Base-by-base conservation (phyloP, 2,113 vertebrate genomes). In the Nycticryphes semicollaris region DNA sequence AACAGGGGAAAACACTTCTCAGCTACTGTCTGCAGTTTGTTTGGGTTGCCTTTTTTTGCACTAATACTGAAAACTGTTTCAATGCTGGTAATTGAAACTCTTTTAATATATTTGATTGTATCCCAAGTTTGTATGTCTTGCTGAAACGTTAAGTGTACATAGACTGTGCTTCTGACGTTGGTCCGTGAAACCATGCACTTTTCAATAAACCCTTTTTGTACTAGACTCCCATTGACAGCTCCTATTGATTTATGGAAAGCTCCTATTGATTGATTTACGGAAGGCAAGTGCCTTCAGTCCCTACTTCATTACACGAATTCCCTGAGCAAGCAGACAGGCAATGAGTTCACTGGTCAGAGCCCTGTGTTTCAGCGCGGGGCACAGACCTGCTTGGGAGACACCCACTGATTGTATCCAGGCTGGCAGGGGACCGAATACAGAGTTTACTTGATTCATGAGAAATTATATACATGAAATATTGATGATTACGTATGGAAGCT, bases 1-100 rank as follows among this genome's bases (percentile, higher is more conserved):
- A 69, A 67, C 30, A 47, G 47, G 59, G 82, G 23, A 73, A 89
- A 85, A 92, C 60, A 93, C 51, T 80, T 77, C 66, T 96, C 79
- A 94, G 95, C 96, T 94, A 96, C 94, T 92, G 90, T 94, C 86
- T 8, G 68, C 96, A 96, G 96, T 92, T 97, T 92, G 89, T 97
- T 94, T 97, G 13, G 69, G 95, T 97, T 97, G 92, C 91, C 93
- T 96, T 96, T 96, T 98, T 98, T 98, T 98, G 98, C 98, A 98
- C 98, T 98, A 98, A 96, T 97, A 89, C 75, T 70, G 93, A 96
- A 80, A 90, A 97, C 97, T 95, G 98, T 98, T 98, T 98, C 98
- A 98, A 98, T 98, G 98, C 98, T 98, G 98, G 98, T 97, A 98
- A 98, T 98, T 98, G 98, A 98, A 98, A 98, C 98, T 97, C 92